Evolutionary conservation across 2,113 vertebrate genomes (phyloP), one percentile per base, ranked within the genome.

Genomic region (Mirounga angustirostris): DNA sequence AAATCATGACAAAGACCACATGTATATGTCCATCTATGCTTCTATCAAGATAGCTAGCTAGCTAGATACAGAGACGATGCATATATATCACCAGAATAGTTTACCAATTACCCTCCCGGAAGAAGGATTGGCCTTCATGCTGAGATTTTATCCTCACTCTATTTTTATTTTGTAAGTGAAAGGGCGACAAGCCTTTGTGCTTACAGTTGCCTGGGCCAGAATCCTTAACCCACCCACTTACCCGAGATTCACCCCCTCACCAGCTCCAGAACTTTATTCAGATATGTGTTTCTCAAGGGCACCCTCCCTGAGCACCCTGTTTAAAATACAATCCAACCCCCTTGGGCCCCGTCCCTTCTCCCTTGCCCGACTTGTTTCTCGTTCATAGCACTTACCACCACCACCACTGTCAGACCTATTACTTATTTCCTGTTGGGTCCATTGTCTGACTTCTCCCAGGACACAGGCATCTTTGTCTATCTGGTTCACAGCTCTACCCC

Each of bases 271-370:
- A 36, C 28, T 78, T 33, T 0, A 26, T 19, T 52, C 59, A 40
- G 22, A 30, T 0, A 3, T 36, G n/a, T 40, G 65, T 69, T 82
- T 4, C 83, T 26, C 46, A 0, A 6, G 30, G 61, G 71, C 13
- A 1, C 22, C 76, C 85, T 67, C 50, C 33, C 85, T 14, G 43
- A 76, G 10, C 10, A 24, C 89, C 76, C 30, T 19, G 9, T 43
- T 56, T 30, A 67, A 59, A 58, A 40, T 26, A 24, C 10, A 28
- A 19, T 52, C 58, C n/a, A 28, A 5, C 52, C 5, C 40, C 40
- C 21, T 21, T 13, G 9, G 22, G 21, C 71, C 11, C 7, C 1
- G 2, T 0, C 59, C 40, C 19, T 8, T 8, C 0, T 16, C 33
- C 26, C 4, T 67, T 50, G 43, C 88, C 19, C 4, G 4, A 21